phyloP scores from a whole-genome alignment of 2,113 vertebrate genomes.

The Scortum barcoo region DNA sequence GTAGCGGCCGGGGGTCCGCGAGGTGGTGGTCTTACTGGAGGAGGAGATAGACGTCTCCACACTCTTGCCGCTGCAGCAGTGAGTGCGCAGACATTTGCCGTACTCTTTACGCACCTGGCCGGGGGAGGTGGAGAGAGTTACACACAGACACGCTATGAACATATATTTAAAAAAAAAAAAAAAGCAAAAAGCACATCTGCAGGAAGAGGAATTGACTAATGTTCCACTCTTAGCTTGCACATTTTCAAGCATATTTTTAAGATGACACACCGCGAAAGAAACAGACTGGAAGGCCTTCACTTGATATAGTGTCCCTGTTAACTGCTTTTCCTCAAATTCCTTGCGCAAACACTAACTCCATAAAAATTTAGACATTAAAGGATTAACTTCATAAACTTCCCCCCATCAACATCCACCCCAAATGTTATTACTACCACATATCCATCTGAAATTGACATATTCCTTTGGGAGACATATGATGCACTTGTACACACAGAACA shows the following conservation, averaged over 20 bases:
- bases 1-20: conserved; percentile 95
- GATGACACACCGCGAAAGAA: neutral
- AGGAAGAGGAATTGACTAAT: conserved; percentile 14
- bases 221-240: conserved; percentile 2
- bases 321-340: conserved; percentile 34
- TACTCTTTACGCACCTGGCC: conserved; percentile 97
- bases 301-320: conserved; percentile 22
- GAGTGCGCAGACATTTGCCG: conserved; percentile 95
- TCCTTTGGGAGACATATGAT: conserved; percentile 64
- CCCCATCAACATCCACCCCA: conserved; percentile 44
- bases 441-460: conserved; percentile 57
- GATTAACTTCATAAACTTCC: conserved; percentile 67
- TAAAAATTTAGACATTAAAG: conserved; percentile 57
- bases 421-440: conserved; percentile 58
- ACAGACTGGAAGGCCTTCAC: conserved; percentile 6
- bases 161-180: too few species aligned
- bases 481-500: conserved; percentile 74
- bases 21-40: conserved; percentile 96
- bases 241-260: conserved; percentile 20
- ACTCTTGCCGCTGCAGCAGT: conserved; percentile 98
- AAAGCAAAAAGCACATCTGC: neutral
- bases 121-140: neutral
- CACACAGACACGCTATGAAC: neutral
- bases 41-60: conserved; percentile 97
- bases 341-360: conserved; percentile 54